These are phyloP conservation scores for Poeciliopsis paucimaculata DNA, from an alignment of 2,797 vertebrate species.

Conservation along the genomic window DNA sequence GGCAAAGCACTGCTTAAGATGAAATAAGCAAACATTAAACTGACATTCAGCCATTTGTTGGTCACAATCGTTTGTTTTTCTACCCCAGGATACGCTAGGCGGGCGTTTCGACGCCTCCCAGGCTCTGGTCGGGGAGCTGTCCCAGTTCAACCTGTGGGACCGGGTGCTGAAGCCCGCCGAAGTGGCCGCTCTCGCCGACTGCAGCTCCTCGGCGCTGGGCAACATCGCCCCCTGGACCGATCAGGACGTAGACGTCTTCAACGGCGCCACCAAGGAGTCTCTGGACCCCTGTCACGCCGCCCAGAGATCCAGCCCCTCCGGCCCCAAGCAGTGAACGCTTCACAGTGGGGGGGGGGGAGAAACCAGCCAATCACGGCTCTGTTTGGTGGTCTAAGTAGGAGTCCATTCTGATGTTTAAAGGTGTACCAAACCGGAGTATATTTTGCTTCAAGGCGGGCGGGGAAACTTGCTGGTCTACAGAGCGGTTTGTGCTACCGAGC, in stretches of 20 bases:
- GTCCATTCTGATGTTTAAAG: slow-evolving; percentile 21
- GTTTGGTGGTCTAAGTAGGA: slow-evolving; percentile 16
- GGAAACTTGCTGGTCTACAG: slow-evolving; percentile 26
- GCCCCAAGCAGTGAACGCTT: slow-evolving; percentile 75
- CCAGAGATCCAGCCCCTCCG: slow-evolving; percentile 60
- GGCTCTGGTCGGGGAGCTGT: slow-evolving; percentile 93
- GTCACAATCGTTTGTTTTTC: slow-evolving; percentile 3
- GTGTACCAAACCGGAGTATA: slow-evolving; percentile 23
- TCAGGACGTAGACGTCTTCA: slow-evolving; percentile 90
- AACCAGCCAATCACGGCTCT: slow-evolving; percentile 2
- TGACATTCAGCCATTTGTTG: not conserved
- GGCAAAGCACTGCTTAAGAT: not conserved
- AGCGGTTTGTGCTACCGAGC: slow-evolving; percentile 17
- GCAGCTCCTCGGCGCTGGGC: slow-evolving; percentile 85
- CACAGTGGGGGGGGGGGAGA: slow-evolving; percentile 3
- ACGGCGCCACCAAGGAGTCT: slow-evolving; percentile 88
- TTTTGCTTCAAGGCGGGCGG: slow-evolving; percentile 22
- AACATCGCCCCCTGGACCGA: slow-evolving; percentile 95
- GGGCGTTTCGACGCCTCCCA: slow-evolving; percentile 96
- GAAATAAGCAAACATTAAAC: not conserved
- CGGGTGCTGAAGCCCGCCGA: slow-evolving; percentile 87
- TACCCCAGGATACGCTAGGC: slow-evolving; percentile 88
- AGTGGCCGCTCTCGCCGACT: slow-evolving; percentile 89
- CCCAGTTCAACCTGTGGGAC: slow-evolving; percentile 95
- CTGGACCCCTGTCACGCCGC: slow-evolving; percentile 85